A percentile compares a stretch with the other conserved stretches of the same genome.
phyloP scores from a whole-genome alignment of 2,113 vertebrate genomes.

The Camelus bactrianus region DNA sequence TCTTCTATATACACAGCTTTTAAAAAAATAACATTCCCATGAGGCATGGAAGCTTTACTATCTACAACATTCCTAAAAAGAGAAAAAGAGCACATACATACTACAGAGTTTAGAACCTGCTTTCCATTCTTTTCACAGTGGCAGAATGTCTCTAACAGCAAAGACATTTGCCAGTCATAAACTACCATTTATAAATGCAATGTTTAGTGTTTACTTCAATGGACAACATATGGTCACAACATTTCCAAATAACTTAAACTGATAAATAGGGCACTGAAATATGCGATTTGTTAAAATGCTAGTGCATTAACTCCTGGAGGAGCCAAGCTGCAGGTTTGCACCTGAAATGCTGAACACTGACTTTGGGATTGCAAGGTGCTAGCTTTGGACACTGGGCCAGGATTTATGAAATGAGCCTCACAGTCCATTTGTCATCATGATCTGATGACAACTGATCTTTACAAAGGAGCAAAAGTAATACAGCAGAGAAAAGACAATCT shows the following conservation, averaged over 20 bases:
- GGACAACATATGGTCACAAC: slow-evolving; percentile 88
- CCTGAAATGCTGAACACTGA: slow-evolving; percentile 79
- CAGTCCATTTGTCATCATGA: slow-evolving; percentile 84
- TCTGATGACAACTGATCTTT: not conserved
- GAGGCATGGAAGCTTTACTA: slow-evolving; percentile 86
- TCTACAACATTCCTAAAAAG: slow-evolving; percentile 84
- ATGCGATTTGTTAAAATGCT: slow-evolving; percentile 89
- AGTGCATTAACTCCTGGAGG: slow-evolving; percentile 85
- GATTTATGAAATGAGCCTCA: slow-evolving; percentile 84
- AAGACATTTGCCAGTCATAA: slow-evolving; percentile 89
- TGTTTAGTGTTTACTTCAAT: slow-evolving; percentile 89
- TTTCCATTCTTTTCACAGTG: slow-evolving; percentile 89
- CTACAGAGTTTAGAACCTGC: slow-evolving; percentile 84
- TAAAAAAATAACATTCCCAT: slow-evolving; percentile 85
- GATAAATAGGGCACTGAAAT: slow-evolving; percentile 89
- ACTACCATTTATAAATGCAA: slow-evolving; percentile 90
- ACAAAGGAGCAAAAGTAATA: not conserved
- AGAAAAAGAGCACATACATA: slow-evolving; percentile 68
- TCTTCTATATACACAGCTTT: slow-evolving; percentile 76
- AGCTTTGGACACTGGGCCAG: slow-evolving; percentile 77
- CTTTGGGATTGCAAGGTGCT: slow-evolving; percentile 71
- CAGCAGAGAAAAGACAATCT: not conserved
- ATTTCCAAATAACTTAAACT: slow-evolving; percentile 89
- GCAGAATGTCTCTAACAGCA: slow-evolving; percentile 90
- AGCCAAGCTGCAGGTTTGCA: slow-evolving; percentile 79